Conservation (phyloP, 2,113 vertebrate species). For the Chauna torquata region DNA sequence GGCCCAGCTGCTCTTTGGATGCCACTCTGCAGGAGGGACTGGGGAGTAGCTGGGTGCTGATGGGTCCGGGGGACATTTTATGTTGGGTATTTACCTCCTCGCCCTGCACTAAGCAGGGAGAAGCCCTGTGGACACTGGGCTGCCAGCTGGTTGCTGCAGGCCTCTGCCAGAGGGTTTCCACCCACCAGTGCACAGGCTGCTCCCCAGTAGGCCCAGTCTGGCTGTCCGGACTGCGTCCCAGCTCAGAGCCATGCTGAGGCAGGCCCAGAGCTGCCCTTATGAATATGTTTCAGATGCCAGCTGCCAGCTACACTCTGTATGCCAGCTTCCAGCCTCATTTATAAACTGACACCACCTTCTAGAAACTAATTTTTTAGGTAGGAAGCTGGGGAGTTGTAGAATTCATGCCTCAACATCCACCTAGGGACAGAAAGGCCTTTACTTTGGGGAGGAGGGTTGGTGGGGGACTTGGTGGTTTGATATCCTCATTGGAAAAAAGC, state of each 20-base stretch:
- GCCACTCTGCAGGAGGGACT: neutral
- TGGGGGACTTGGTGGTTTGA: neutral
- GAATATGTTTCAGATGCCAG: neutral
- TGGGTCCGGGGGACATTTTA: neutral
- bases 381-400: neutral
- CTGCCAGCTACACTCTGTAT: neutral
- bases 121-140: neutral
- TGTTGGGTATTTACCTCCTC: neutral
- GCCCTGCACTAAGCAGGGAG: too few species aligned
- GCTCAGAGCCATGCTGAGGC: too few species aligned
- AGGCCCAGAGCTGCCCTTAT: neutral
- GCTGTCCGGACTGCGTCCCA: neutral
- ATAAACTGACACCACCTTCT: neutral
- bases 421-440: neutral
- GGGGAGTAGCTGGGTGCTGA: neutral
- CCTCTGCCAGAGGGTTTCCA: neutral
- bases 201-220: neutral
- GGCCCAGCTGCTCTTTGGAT: neutral
- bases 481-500: neutral
- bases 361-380: neutral
- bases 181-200: neutral
- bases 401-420: fast-evolving
- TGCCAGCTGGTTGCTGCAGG: fast-evolving
- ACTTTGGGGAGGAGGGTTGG: neutral
- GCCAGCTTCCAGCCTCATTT: neutral